Evolutionary conservation across 2,888 invertebrate species (phyloP).

Genomic region (Chaetogeoica ovagalla): DNA sequence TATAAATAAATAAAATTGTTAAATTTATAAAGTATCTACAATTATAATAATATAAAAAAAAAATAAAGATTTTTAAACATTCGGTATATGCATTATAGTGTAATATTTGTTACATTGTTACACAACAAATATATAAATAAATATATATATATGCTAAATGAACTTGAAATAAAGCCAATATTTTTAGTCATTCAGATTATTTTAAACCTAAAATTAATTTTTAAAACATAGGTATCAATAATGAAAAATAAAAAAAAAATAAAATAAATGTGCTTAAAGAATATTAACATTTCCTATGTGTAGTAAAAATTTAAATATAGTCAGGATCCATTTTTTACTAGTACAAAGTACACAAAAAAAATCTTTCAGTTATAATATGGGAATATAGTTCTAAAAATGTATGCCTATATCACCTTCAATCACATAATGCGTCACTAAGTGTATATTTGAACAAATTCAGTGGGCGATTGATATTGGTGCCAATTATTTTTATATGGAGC

Average conservation of each 20-base stretch:
- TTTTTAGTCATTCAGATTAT: background rate
- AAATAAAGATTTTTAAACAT: background rate
- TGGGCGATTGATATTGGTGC: slow-evolving; percentile 34
- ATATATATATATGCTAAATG: background rate
- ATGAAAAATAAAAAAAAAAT: background rate
- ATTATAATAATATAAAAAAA: background rate
- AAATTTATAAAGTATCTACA: background rate
- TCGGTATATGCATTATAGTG: background rate
- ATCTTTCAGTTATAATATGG: background rate
- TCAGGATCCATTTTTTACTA: background rate
- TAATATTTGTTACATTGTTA: no score
- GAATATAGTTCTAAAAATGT: slow-evolving; percentile 11
- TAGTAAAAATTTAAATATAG: background rate
- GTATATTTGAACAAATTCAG: slow-evolving; percentile 8
- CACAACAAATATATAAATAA: no score
- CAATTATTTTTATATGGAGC: slow-evolving; percentile 38
- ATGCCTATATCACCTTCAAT: slow-evolving; percentile 16
- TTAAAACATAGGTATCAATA: background rate
- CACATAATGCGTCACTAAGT: slow-evolving; percentile 29
- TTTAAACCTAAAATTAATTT: background rate
- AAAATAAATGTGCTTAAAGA: background rate
- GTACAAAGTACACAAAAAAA: background rate
- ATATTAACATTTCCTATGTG: background rate
- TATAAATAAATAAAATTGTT: slow-evolving; percentile 8
- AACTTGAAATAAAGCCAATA: background rate